A percentile compares a stretch with the other conserved stretches of the same genome.
phyloP scores from a whole-genome alignment of 2,113 vertebrate genomes.

The Elachura formosa region DNA sequence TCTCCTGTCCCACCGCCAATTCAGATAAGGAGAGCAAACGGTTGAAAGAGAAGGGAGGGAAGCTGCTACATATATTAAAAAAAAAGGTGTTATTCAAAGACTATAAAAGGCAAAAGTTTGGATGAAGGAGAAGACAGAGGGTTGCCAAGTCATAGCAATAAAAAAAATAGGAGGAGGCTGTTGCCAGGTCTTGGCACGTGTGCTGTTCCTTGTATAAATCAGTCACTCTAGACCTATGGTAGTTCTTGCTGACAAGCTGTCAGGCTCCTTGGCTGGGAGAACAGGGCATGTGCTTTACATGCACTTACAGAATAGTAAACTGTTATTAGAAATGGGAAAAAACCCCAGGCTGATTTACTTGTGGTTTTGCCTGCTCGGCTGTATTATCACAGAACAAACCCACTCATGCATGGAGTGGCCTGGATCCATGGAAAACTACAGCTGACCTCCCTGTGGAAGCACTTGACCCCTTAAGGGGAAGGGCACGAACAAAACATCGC shows the following conservation, averaged over 20 bases:
- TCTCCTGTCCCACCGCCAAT: not conserved
- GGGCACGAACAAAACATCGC: not conserved
- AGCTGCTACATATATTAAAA: not conserved
- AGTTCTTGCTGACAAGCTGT: conserved; percentile 59
- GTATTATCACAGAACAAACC: not conserved
- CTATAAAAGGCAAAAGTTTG: conserved; percentile 68
- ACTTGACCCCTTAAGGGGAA: conserved; percentile 12
- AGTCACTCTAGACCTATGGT: conserved; percentile 44
- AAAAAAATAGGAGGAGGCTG: not conserved
- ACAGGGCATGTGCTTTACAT: conserved; percentile 32
- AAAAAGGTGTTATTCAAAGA: conserved; percentile 25
- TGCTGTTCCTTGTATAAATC: conserved; percentile 58
- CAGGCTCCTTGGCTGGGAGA: conserved; percentile 40
- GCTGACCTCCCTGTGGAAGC: not conserved
- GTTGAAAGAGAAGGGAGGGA: conserved; percentile 21
- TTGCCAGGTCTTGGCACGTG: conserved; percentile 34
- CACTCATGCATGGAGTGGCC: not conserved
- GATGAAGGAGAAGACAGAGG: conserved; percentile 9
- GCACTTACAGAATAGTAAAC: conserved; percentile 47
- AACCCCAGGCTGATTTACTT: not conserved
- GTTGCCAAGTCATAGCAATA: conserved; percentile 13
- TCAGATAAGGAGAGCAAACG: conserved; percentile 31
- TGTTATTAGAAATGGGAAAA: conserved; percentile 6
- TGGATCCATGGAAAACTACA: not conserved
- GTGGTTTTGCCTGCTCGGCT: conserved; percentile 4